Evolutionary conservation across 2,113 vertebrate genomes (phyloP).

Genomic region (Hypomesus transpacificus): DNA sequence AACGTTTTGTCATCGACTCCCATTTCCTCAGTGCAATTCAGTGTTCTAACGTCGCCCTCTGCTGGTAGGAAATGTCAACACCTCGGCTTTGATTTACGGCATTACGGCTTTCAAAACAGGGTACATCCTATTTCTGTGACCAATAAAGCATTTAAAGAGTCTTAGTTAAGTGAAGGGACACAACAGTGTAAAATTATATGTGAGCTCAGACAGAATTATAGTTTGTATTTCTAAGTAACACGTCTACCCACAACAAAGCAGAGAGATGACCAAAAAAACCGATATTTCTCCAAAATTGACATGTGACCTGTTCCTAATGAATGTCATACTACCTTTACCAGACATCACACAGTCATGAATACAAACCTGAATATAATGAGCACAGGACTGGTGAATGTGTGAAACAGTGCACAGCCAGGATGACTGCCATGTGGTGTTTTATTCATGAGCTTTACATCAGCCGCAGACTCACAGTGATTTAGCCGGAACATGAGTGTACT

Average conservation of each 20-base stretch:
- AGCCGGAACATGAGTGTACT: slow-evolving; percentile 36
- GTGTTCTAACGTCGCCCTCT: neutral
- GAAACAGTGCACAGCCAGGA: slow-evolving; percentile 54
- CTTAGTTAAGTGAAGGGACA: neutral
- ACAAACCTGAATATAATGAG: slow-evolving; percentile 53
- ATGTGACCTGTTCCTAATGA: too few relatives aligned
- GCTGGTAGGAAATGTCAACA: neutral
- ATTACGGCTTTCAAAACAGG: neutral
- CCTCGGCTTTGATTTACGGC: neutral
- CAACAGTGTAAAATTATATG: neutral
- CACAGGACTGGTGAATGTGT: slow-evolving; percentile 55
- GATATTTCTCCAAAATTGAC: neutral
- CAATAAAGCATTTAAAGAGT: neutral
- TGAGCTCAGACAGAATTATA: neutral
- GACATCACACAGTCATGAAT: slow-evolving; percentile 40
- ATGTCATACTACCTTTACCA: neutral
- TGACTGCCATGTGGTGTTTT: slow-evolving; percentile 54
- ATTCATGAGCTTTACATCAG: slow-evolving; percentile 62
- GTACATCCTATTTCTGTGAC: too few relatives aligned
- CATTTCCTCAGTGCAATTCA: neutral
- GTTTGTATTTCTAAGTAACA: neutral
- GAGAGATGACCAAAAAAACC: neutral
- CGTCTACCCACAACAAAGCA: neutral
- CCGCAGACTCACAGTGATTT: slow-evolving; percentile 44
- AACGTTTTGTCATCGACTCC: slow-evolving; percentile 7